Conservation (phyloP, 2,888 invertebrate species). For the Cetonia aurata region DNA sequence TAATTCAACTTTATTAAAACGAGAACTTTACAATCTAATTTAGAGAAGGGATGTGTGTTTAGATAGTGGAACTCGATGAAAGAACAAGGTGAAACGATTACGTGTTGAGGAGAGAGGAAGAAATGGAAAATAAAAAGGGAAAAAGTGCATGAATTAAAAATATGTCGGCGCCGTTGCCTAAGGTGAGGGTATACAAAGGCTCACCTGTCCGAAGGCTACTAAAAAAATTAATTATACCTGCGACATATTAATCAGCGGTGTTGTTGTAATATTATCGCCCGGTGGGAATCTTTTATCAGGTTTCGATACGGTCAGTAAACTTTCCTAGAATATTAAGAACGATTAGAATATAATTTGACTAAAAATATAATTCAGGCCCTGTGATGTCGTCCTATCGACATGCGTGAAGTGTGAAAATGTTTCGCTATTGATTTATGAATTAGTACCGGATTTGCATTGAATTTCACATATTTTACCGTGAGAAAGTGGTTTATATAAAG, state of each 20-base stretch:
- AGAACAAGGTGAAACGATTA: conserved; percentile 11
- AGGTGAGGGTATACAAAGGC: conserved; percentile 26
- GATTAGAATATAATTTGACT: conserved; percentile 28
- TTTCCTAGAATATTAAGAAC: not conserved
- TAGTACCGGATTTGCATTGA: too few relatives aligned
- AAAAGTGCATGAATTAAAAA: conserved; percentile 32
- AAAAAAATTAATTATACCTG: conserved; percentile 45
- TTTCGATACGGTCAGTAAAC: conserved; percentile 29
- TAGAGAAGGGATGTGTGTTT: conserved; percentile 26
- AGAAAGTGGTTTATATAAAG: conserved; percentile 25
- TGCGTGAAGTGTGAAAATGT: too few relatives aligned
- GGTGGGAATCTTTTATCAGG: conserved; percentile 28
- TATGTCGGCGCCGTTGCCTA: conserved; percentile 38
- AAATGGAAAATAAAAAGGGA: conserved; percentile 27
- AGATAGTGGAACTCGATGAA: conserved; percentile 22
- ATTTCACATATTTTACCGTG: conserved; percentile 13
- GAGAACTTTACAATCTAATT: conserved; percentile 37
- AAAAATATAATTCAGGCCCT: not conserved
- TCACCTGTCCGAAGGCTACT: conserved; percentile 33
- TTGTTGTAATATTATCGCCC: conserved; percentile 37
- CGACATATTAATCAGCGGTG: conserved; percentile 44
- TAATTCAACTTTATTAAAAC: conserved; percentile 44
- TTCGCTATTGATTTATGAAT: too few relatives aligned
- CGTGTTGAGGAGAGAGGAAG: conserved; percentile 14
- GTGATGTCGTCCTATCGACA: too few relatives aligned